Base-by-base conservation (phyloP, 1,140 invertebrate species). In the Drosophila prosaltans region DNA sequence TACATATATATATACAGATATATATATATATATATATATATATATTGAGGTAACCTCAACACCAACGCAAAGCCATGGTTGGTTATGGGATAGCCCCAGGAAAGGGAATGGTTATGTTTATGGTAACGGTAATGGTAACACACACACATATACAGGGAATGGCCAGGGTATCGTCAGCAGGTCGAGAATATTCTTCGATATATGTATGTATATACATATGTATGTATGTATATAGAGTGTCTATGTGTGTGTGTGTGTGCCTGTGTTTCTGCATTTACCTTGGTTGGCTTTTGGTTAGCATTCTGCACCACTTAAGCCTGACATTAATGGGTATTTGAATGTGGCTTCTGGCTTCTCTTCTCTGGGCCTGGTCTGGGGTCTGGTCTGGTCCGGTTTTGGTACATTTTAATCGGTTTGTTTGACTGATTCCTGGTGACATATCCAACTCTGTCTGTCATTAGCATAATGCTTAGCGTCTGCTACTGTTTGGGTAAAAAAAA, bases 241-340 rank as follows among this genome's bases (percentile, higher is more conserved):
- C 1, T 4, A 6, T 36, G 32, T 36, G 6, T 36, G 32, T 36
- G 32, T 36, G 6, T 36, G 6, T 36, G 6, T 36, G 1, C 57
- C 69, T 66, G 41, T 26, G 45, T 65, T 60, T 65, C 45, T 26
- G 28, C 69, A 66, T 57, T 26, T 51, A 51, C 45, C 45, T 51
- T 51, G 45, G 45, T 51, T 65, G 36, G 30, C 55, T 59, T 39
- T 61, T 30, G 30, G 24, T 36, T 54, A 24, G 55, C 61, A 58
- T 63, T 51, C 43, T 55, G 28, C 21, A 24, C 73, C 79, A 72
- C 76, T 80, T 83, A 79, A 89, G 84, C 83, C 77, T 51, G 83
- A 89, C 77, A 83, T 89, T 88, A 88, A 88, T 88, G 83, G 69
- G 65, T 71, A 83, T 89, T 88, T 88, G 77, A 80, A 80, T 88